Conservation (phyloP, 2,797 vertebrate genomes). For the Psittacula echo region DNA sequence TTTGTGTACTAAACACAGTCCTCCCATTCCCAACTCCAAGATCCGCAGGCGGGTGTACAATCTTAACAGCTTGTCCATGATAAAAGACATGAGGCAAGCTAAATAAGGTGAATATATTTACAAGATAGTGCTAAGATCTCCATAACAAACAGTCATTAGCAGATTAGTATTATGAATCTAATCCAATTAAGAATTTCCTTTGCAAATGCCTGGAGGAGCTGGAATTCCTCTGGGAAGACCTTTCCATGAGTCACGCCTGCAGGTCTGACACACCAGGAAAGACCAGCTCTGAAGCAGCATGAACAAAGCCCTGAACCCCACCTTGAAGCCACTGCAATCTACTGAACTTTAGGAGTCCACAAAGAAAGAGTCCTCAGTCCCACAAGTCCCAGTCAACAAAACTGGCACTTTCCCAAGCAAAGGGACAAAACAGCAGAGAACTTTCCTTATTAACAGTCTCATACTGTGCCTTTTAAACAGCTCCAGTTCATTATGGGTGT, state of each 20-base stretch:
- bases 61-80: constrained; percentile 12
- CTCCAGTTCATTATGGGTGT: not conserved
- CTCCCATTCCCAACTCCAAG: not conserved
- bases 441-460: not conserved
- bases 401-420: not conserved
- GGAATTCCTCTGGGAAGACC: constrained; percentile 65
- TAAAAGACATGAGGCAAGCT: constrained; percentile 23
- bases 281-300: constrained; percentile 25
- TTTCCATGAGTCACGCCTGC: constrained; percentile 46
- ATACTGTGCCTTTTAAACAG: not conserved
- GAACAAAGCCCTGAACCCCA: not conserved
- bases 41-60: constrained; percentile 9
- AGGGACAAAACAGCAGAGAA: not conserved
- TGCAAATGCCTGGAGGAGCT: constrained; percentile 62
- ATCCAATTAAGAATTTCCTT: constrained; percentile 71
- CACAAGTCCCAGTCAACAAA: not conserved
- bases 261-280: constrained; percentile 50
- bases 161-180: constrained; percentile 68
- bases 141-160: constrained; percentile 63
- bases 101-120: constrained; percentile 57
- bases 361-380: not conserved
- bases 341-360: not conserved
- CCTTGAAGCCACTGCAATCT: not conserved
- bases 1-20: not conserved
- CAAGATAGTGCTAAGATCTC: constrained; percentile 48